A percentile compares a stretch with the other conserved stretches of the same genome.
Conservation (phyloP, 2,113 vertebrate species). For the Tricholaema leucomelas region DNA sequence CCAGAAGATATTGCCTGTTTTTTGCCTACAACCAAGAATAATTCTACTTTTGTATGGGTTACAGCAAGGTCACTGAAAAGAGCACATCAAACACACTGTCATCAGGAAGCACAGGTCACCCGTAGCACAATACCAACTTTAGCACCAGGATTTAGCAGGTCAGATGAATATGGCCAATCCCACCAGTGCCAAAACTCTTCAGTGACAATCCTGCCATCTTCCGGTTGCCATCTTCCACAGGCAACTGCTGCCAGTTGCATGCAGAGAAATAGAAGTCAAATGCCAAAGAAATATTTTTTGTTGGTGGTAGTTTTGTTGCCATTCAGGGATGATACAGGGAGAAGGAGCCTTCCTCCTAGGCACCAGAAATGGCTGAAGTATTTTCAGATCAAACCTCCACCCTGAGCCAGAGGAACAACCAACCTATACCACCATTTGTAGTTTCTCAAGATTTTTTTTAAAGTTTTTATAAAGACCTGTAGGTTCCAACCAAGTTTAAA, state of each 20-base stretch:
- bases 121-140: background rate
- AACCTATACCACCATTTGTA: background rate
- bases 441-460: background rate
- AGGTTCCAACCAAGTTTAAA: background rate
- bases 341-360: background rate
- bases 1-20: background rate
- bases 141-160: background rate
- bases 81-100: background rate
- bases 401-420: background rate
- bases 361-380: background rate
- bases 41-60: background rate
- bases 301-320: background rate
- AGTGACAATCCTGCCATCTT: fast-evolving
- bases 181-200: background rate
- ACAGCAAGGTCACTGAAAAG: background rate
- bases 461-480: background rate
- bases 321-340: fast-evolving
- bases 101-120: background rate
- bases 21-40: background rate
- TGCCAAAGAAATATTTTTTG: background rate
- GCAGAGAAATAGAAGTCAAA: background rate
- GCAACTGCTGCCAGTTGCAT: fast-evolving
- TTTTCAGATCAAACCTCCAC: background rate
- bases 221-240: background rate
- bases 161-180: background rate